A percentile compares a stretch with the other conserved stretches of the same genome.
Evolutionary conservation across 2,888 invertebrate species (phyloP).

Genomic region (Eurytoma adleriae): DNA sequence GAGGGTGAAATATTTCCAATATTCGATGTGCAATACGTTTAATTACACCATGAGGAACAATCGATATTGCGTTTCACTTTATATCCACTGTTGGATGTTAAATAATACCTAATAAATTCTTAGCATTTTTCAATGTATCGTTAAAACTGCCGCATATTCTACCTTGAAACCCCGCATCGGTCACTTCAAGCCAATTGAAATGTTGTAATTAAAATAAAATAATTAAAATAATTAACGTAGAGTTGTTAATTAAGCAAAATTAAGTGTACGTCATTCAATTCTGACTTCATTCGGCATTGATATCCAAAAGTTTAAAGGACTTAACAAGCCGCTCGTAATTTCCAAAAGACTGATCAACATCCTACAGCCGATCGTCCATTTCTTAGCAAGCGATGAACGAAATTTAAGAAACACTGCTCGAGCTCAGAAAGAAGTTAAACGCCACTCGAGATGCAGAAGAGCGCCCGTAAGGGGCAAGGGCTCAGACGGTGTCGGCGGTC

Average conservation of each 20-base stretch:
- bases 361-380: too few species aligned
- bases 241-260: too few species aligned
- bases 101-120: constrained; percentile 33
- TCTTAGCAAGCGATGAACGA: too few species aligned
- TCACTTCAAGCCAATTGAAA: background rate
- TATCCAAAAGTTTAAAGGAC: too few species aligned
- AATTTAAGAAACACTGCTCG: too few species aligned
- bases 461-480: background rate
- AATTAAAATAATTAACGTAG: too few species aligned
- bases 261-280: too few species aligned
- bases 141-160: background rate
- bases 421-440: too few species aligned
- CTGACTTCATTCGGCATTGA: too few species aligned
- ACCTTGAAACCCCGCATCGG: background rate
- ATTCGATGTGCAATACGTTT: constrained; percentile 48
- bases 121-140: background rate
- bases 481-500: background rate
- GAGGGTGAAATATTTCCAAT: constrained; percentile 46
- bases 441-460: background rate
- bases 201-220: too few species aligned
- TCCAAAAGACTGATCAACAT: too few species aligned
- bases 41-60: background rate
- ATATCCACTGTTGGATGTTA: constrained; percentile 4
- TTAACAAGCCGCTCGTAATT: too few species aligned
- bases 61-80: background rate